These are phyloP conservation scores for Hyposmocoma kahamanoa DNA, from an alignment of 1,140 invertebrate species.

Conservation along the genomic window DNA sequence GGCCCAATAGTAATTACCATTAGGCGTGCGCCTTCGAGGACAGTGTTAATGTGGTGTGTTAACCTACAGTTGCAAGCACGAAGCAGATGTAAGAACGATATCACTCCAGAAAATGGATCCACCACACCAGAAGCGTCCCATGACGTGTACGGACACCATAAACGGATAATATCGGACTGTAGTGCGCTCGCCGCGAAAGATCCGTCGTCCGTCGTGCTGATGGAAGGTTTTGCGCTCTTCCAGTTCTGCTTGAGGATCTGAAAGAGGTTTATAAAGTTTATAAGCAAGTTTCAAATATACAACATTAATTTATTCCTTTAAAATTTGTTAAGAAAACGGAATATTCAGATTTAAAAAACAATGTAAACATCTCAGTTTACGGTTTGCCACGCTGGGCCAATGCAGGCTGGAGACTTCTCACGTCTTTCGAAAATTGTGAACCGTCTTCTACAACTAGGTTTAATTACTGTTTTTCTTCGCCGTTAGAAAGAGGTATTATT, in stretches of 20 bases:
- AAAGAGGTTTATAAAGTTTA: background rate
- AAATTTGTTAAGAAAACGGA: background rate
- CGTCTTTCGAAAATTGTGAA: no score
- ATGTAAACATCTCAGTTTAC: no score
- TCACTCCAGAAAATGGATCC: constrained; percentile 48
- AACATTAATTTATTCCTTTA: background rate
- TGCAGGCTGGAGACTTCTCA: no score
- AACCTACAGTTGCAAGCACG: constrained; percentile 57
- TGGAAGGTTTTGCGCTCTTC: constrained; percentile 46
- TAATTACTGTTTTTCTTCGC: no score
- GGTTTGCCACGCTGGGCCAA: no score
- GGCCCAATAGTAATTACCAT: no score
- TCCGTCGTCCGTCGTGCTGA: constrained; percentile 39
- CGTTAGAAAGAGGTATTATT: no score
- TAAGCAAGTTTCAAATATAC: background rate
- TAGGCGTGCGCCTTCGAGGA: no score
- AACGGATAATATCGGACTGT: constrained; percentile 50
- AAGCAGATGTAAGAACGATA: constrained; percentile 49
- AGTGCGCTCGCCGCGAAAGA: constrained; percentile 50
- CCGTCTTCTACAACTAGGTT: no score
- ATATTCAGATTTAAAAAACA: no score
- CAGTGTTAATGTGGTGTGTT: no score
- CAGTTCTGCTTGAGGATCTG: constrained; percentile 53
- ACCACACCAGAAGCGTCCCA: constrained; percentile 60
- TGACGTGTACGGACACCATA: constrained; percentile 55